Percentiles rank a stretch among this genome's conserved stretches.
phyloP scores from a whole-genome alignment of 1,140 invertebrate genomes.

The Drosophila kanapiae region DNA sequence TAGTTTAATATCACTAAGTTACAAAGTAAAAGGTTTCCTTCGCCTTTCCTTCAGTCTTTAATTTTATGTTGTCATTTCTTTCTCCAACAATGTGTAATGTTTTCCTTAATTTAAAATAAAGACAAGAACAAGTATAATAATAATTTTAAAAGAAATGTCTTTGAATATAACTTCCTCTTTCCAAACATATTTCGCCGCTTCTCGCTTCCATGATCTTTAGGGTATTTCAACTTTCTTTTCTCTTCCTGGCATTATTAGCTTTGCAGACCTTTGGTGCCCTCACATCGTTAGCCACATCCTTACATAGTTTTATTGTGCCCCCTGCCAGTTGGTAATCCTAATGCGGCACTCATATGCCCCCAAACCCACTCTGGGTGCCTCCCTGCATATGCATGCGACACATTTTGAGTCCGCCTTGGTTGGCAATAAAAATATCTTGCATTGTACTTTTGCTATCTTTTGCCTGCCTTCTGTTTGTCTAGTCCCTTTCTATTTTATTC shows the following conservation, averaged over 20 bases:
- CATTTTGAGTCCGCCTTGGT: constrained; percentile 75
- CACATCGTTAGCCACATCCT: constrained; percentile 80
- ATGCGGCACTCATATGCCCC: constrained; percentile 32
- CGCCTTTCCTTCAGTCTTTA: too few relatives aligned
- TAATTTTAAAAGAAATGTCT: too few relatives aligned
- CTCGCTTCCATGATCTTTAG: constrained; percentile 15
- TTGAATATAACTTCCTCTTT: not conserved
- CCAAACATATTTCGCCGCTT: not conserved
- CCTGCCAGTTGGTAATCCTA: constrained; percentile 63
- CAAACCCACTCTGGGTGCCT: constrained; percentile 4
- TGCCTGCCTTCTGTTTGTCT: constrained; percentile 48
- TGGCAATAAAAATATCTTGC: constrained; percentile 81
- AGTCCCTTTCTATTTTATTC: constrained; percentile 36
- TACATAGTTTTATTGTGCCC: constrained; percentile 76
- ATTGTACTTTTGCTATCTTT: constrained; percentile 76
- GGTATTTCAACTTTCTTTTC: constrained; percentile 39
- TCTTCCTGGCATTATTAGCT: constrained; percentile 45
- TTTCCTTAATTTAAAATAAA: not conserved
- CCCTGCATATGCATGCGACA: constrained; percentile 75
- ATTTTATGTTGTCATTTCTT: too few relatives aligned
- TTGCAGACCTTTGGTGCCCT: constrained; percentile 47
- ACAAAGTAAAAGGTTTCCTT: too few relatives aligned
- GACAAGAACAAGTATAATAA: too few relatives aligned
- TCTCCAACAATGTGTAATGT: too few relatives aligned
- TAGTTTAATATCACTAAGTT: too few relatives aligned